phyloP scores from a whole-genome alignment of 92 coral and sea anemone genomes.

The Paragorgia papillata region DNA sequence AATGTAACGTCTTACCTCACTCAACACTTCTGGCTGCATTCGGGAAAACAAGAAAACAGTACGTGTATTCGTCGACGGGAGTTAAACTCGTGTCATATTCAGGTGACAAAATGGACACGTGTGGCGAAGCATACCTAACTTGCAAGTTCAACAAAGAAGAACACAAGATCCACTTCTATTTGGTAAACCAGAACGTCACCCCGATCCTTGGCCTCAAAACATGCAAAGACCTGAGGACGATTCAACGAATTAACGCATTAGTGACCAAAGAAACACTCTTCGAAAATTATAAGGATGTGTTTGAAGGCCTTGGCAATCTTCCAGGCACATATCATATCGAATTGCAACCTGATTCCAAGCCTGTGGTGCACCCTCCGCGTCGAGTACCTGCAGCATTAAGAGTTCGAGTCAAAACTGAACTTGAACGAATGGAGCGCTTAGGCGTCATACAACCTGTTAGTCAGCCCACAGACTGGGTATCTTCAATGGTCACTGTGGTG shows the following conservation, averaged over 20 bases:
- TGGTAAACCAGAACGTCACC: slow-evolving; percentile 14
- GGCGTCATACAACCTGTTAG: slow-evolving; percentile 7
- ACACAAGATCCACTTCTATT: slow-evolving; percentile 34
- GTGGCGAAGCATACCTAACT: slow-evolving; percentile 29
- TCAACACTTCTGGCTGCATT: no score
- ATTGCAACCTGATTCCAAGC: slow-evolving; percentile 2
- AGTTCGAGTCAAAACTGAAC: slow-evolving; percentile 9
- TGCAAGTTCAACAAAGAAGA: slow-evolving; percentile 18
- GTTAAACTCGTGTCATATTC: slow-evolving; percentile 26
- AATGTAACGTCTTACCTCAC: slow-evolving; percentile 26
- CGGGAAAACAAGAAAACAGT: no score
- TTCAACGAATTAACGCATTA: slow-evolving; percentile 35
- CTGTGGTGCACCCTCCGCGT: slow-evolving; percentile 10
- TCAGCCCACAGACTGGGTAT: slow-evolving; percentile 23
- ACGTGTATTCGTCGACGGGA: neutral
- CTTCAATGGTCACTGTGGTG: slow-evolving; percentile 34
- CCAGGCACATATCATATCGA: slow-evolving; percentile 36
- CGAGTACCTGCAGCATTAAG: slow-evolving; percentile 10
- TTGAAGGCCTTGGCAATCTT: slow-evolving; percentile 16
- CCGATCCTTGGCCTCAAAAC: slow-evolving; percentile 22
- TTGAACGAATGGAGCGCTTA: slow-evolving; percentile 23
- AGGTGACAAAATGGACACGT: slow-evolving; percentile 48
- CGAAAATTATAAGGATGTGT: neutral
- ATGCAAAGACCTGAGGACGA: slow-evolving; percentile 8
- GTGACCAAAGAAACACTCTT: neutral